Conservation (phyloP, 23 tunicate genomes). For the Styela clava region DNA sequence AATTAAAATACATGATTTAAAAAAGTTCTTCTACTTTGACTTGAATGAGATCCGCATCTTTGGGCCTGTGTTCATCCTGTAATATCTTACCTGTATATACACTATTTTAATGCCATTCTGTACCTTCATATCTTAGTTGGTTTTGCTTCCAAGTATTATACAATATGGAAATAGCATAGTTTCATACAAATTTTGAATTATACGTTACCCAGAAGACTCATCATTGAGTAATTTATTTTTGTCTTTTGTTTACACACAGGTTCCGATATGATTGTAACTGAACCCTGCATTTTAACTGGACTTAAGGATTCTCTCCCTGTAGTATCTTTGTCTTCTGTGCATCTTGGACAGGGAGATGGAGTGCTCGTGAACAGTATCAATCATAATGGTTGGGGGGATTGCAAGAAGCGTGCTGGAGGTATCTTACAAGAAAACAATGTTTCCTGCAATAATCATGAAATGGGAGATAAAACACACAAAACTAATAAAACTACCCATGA, state of each 20-base stretch:
- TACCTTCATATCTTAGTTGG: no score
- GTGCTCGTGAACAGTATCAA: not conserved
- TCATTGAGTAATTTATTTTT: no score
- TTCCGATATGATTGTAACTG: not conserved
- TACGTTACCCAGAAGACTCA: no score
- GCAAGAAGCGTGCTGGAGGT: constrained; percentile 2
- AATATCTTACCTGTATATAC: no score
- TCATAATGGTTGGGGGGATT: constrained; percentile 19
- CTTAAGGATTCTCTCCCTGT: not conserved
- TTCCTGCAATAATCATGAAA: not conserved
- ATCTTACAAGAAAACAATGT: constrained; percentile 18
- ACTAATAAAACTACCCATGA: not conserved
- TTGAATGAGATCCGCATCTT: no score
- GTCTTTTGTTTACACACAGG: not conserved
- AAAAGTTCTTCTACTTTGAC: no score
- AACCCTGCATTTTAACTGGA: constrained; percentile 8
- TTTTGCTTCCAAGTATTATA: no score
- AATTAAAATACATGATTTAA: no score
- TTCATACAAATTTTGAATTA: no score
- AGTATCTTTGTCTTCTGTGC: not conserved
- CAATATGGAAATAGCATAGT: no score
- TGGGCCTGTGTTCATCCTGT: no score
- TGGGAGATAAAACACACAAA: not conserved
- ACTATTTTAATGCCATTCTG: no score
- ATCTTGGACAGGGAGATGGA: constrained; percentile 16